Conservation (phyloP, 2,888 invertebrate genomes). For the Ochropacha duplaris region DNA sequence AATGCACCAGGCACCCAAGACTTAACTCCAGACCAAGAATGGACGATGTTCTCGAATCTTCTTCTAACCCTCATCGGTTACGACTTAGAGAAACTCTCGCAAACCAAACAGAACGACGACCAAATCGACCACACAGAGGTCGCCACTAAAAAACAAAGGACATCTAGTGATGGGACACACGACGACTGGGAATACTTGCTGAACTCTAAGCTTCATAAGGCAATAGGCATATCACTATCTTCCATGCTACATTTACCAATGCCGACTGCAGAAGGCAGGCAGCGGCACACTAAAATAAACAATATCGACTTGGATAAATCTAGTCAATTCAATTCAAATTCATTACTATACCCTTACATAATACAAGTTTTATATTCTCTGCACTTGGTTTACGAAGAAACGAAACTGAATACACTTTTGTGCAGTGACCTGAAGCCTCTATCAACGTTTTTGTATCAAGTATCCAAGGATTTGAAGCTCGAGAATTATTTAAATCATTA, state of each 20-base stretch:
- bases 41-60: constrained; percentile 87
- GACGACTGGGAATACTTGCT: constrained; percentile 92
- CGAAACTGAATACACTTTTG: constrained; percentile 90
- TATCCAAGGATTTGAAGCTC: constrained; percentile 89
- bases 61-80: constrained; percentile 87
- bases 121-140: constrained; percentile 66
- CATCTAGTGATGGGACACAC: constrained; percentile 89
- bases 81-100: constrained; percentile 84
- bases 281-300: too few species aligned
- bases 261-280: constrained; percentile 24
- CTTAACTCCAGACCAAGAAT: constrained; percentile 89
- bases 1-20: constrained; percentile 94
- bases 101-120: constrained; percentile 69
- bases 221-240: constrained; percentile 65
- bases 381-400: constrained; percentile 95
- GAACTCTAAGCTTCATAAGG: constrained; percentile 82
- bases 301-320: constrained; percentile 44
- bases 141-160: constrained; percentile 89
- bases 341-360: constrained; percentile 88
- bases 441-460: constrained; percentile 87
- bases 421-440: constrained; percentile 86
- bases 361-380: constrained; percentile 90
- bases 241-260: constrained; percentile 65
- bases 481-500: constrained; percentile 90
- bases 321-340: constrained; percentile 83